These are phyloP conservation scores for Venusia cambrica DNA, from an alignment of 2,888 invertebrate species.

Conservation along the genomic window DNA sequence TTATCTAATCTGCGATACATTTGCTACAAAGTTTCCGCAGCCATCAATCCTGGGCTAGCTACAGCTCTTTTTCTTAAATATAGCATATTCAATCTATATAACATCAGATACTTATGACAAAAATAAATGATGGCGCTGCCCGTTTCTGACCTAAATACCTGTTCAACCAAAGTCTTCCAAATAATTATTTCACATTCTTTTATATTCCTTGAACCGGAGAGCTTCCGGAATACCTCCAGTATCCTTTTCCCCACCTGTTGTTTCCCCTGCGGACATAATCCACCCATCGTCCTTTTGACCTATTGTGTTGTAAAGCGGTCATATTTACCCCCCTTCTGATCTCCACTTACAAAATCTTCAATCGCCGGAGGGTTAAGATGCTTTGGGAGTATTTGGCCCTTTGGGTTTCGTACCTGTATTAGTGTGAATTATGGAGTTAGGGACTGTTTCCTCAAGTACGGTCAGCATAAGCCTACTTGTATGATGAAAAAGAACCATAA, in stretches of 20 bases:
- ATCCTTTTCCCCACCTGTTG: slow-evolving; percentile 35
- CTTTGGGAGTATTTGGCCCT: slow-evolving; percentile 20
- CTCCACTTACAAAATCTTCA: slow-evolving; percentile 24
- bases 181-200: slow-evolving; percentile 14
- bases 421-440: slow-evolving; percentile 19
- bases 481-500: slow-evolving; percentile 1
- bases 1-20: too few species aligned
- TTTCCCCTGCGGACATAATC: slow-evolving; percentile 34
- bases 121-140: too few species aligned
- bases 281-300: slow-evolving; percentile 34
- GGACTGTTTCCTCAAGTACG: slow-evolving; percentile 10
- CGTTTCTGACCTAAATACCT: too few species aligned
- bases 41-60: too few species aligned
- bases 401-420: slow-evolving; percentile 20
- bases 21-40: too few species aligned
- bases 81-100: too few species aligned
- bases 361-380: slow-evolving; percentile 23
- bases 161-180: slow-evolving; percentile 3
- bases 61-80: too few species aligned
- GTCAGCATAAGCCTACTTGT: slow-evolving; percentile 13
- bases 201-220: slow-evolving; percentile 15
- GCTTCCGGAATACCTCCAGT: slow-evolving; percentile 19
- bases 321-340: slow-evolving; percentile 25
- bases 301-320: slow-evolving; percentile 29
- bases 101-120: too few species aligned